These are phyloP conservation scores for Pseudococcus jackbeardsleyi DNA, from an alignment of 2,888 invertebrate species.

Conservation along the genomic window DNA sequence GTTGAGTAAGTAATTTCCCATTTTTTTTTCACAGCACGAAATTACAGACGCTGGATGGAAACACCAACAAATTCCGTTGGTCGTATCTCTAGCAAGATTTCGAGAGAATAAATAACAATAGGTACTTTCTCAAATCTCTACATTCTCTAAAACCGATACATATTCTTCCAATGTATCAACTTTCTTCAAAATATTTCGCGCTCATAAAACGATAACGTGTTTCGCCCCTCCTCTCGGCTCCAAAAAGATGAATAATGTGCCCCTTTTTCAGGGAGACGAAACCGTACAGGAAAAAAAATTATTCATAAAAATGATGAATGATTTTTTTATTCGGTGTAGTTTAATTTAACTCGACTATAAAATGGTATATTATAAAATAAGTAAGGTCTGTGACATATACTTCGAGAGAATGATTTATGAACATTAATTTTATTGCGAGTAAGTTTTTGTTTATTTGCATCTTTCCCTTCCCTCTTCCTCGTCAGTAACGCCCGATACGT, in stretches of 20 bases:
- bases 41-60: too few species aligned
- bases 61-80: too few species aligned
- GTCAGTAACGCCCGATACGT: not conserved
- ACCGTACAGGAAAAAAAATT: not conserved
- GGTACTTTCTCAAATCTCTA: too few species aligned
- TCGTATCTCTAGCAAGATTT: too few species aligned
- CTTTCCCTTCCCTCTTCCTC: not conserved
- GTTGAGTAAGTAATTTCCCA: too few species aligned
- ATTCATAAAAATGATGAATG: constrained; percentile 38
- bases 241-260: not conserved
- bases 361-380: constrained; percentile 40
- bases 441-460: constrained; percentile 32
- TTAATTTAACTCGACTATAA: constrained; percentile 37
- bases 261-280: not conserved
- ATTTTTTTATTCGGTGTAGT: constrained; percentile 37
- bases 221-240: not conserved
- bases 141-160: too few species aligned
- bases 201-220: not conserved
- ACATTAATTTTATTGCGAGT: constrained; percentile 42
- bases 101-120: too few species aligned
- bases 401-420: constrained; percentile 42
- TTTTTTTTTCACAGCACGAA: too few species aligned
- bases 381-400: constrained; percentile 32
- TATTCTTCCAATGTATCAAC: too few species aligned
- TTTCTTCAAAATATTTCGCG: too few species aligned